Conservation (phyloP, 2,888 invertebrate species). For the Fissipunctia ypsillon region DNA sequence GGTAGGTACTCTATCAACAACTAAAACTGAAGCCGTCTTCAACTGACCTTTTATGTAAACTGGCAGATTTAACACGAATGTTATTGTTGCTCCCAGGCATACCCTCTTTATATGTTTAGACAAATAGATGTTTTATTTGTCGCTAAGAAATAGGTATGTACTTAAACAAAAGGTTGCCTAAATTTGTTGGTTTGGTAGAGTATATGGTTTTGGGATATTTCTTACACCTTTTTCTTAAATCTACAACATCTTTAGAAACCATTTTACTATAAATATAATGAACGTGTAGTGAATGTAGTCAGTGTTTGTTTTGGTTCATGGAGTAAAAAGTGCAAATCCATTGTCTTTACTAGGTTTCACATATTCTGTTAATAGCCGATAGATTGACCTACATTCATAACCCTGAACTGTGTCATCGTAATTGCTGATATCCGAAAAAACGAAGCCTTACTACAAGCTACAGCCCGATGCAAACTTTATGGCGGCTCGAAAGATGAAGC, state of each 20-base stretch:
- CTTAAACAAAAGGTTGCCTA: constrained; percentile 11
- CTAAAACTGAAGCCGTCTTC: constrained; percentile 61
- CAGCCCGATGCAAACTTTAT: too few relatives aligned
- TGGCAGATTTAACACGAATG: constrained; percentile 54
- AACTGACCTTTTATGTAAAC: constrained; percentile 54
- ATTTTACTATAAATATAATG: too few relatives aligned
- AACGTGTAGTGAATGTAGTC: too few relatives aligned
- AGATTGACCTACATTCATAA: not conserved
- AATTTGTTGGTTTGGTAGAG: not conserved
- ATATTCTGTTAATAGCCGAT: not conserved
- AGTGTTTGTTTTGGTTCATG: too few relatives aligned
- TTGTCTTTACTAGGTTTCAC: not conserved
- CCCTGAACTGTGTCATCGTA: not conserved
- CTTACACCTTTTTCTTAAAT: not conserved
- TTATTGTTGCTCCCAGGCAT: constrained; percentile 44
- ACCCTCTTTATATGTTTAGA: constrained; percentile 37
- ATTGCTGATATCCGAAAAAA: too few relatives aligned
- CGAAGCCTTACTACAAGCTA: too few relatives aligned
- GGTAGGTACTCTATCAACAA: constrained; percentile 58
- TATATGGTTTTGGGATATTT: not conserved
- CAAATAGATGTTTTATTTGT: constrained; percentile 26
- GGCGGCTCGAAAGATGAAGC: too few relatives aligned
- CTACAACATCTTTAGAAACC: not conserved
- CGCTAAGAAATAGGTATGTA: constrained; percentile 18
- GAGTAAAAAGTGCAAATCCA: not conserved